Percentiles rank a stretch among this genome's conserved stretches.
phyloP scores from a whole-genome alignment of 2,888 invertebrate species.

The Coremacera marginata region DNA sequence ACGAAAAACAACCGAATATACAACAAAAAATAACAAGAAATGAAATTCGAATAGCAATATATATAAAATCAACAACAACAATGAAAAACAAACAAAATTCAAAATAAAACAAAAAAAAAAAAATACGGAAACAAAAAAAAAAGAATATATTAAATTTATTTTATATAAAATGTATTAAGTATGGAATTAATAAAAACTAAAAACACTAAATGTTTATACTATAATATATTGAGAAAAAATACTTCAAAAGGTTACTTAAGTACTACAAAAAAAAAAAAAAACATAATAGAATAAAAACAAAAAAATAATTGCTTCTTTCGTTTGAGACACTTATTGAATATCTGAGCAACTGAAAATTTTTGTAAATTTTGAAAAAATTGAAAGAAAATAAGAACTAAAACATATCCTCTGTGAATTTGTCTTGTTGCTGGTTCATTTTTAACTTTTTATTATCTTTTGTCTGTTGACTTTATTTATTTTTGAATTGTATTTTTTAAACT shows the following conservation, averaged over 20 bases:
- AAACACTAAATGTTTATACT: conserved; percentile 21
- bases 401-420: not conserved
- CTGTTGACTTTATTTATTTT: not conserved
- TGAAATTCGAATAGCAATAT: conserved; percentile 25
- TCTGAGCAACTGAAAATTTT: not conserved
- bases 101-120: too few relatives aligned
- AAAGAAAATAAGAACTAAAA: conserved; percentile 9
- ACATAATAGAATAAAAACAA: conserved; percentile 39
- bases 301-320: conserved; percentile 44
- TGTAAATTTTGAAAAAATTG: conserved; percentile 15
- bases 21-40: conserved; percentile 7
- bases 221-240: not conserved
- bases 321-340: conserved; percentile 46
- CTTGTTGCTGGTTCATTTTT: conserved; percentile 7
- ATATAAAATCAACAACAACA: conserved; percentile 11
- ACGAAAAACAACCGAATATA: conserved; percentile 38
- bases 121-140: too few relatives aligned
- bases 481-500: conserved; percentile 9
- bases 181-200: conserved; percentile 6
- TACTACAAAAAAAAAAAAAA: conserved; percentile 37
- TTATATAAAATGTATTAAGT: conserved; percentile 34
- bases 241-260: conserved; percentile 31
- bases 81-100: not conserved
- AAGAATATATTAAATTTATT: conserved; percentile 15
- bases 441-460: not conserved